Percentiles rank a stretch among this genome's conserved stretches.
Evolutionary conservation across 2,797 vertebrate species (phyloP).

Genomic region (Hoplostethus atlanticus): DNA sequence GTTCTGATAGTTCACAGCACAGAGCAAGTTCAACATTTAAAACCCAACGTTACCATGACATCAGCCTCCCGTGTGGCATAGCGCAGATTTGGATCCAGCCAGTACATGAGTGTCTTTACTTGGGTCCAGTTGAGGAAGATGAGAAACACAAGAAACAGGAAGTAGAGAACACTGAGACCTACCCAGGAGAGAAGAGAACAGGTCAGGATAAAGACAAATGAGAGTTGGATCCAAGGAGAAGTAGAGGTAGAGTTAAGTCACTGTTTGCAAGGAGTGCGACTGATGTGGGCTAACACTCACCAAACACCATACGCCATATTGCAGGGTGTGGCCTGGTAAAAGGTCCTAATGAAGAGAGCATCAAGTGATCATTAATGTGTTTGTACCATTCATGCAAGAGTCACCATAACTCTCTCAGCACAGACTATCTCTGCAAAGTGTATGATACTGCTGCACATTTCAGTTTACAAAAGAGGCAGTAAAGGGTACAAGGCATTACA

Average conservation of each 20-base stretch:
- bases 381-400: not conserved
- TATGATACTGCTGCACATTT: not conserved
- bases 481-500: not conserved
- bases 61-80: slow-evolving; percentile 94
- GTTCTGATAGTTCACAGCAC: not conserved
- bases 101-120: slow-evolving; percentile 95
- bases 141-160: slow-evolving; percentile 94
- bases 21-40: not conserved
- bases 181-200: slow-evolving; percentile 17
- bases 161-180: slow-evolving; percentile 98
- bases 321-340: slow-evolving; percentile 94
- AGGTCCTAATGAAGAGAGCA: slow-evolving; percentile 82
- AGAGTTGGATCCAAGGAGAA: not conserved
- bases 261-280: not conserved
- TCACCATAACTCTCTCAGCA: not conserved
- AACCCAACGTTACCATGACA: slow-evolving; percentile 87
- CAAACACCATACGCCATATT: slow-evolving; percentile 96
- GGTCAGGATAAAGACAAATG: not conserved
- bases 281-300: slow-evolving; percentile 79
- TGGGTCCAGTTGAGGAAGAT: slow-evolving; percentile 96
- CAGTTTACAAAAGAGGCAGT: not conserved
- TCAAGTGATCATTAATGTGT: not conserved
- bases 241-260: not conserved
- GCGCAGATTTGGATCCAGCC: slow-evolving; percentile 94
- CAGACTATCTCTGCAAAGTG: not conserved